phyloP scores from a whole-genome alignment of 2,888 invertebrate genomes.

The Spisula subtruncata region DNA sequence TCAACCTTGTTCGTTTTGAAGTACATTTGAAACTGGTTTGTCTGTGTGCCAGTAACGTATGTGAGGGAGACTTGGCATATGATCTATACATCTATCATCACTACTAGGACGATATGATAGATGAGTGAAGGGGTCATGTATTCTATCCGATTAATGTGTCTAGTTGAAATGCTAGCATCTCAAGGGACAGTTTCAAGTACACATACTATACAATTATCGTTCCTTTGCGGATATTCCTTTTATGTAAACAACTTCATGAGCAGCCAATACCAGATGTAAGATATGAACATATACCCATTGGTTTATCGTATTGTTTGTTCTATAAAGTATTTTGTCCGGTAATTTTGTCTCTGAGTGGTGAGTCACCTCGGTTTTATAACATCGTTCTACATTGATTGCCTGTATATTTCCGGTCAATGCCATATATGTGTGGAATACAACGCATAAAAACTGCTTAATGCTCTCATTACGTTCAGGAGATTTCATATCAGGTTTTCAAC shows the following conservation, averaged over 20 bases:
- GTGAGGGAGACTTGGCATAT: not conserved
- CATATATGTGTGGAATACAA: no score
- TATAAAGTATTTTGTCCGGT: not conserved
- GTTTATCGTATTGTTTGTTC: not conserved
- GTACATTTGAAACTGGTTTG: not conserved
- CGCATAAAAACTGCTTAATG: no score
- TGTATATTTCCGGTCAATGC: no score
- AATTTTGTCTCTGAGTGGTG: no score
- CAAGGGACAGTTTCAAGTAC: not conserved
- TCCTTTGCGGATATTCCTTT: not conserved
- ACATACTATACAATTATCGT: not conserved
- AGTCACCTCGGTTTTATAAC: no score
- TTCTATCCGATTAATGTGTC: conserved; percentile 34
- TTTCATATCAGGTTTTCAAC: no score
- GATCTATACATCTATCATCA: not conserved
- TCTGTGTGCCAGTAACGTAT: not conserved
- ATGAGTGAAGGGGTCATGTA: not conserved
- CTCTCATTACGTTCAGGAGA: no score
- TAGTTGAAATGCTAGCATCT: not conserved
- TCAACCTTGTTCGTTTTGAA: not conserved
- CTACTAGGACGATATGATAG: not conserved
- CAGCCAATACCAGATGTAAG: not conserved
- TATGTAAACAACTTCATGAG: conserved; percentile 9
- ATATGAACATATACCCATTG: not conserved
- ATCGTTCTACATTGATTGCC: no score